Evolutionary conservation across 2,113 vertebrate genomes (phyloP).

Genomic region (Scomber colias): DNA sequence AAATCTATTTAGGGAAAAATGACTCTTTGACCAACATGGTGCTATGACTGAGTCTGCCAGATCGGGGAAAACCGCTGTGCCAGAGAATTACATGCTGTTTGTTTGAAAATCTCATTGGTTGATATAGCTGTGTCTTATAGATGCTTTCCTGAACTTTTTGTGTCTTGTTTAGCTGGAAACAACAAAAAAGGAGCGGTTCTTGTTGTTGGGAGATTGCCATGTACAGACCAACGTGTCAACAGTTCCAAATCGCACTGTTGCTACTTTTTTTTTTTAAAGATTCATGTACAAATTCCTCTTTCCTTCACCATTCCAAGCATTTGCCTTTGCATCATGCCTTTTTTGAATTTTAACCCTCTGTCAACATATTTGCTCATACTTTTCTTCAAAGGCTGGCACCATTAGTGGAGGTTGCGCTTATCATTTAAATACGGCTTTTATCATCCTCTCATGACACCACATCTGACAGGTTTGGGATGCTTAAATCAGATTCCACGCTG

Average conservation of each 20-base stretch:
- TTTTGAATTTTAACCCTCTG: not conserved
- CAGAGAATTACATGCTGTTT: too few species aligned
- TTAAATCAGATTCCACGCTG: not conserved
- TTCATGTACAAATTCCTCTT: not conserved
- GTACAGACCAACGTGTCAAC: not conserved
- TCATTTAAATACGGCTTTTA: conserved; percentile 21
- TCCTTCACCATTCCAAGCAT: not conserved
- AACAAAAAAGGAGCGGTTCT: too few species aligned
- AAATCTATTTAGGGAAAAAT: too few species aligned
- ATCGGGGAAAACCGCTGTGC: too few species aligned
- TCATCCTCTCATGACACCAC: not conserved
- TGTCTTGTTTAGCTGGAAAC: too few species aligned
- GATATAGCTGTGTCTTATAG: too few species aligned
- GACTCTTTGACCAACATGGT: too few species aligned
- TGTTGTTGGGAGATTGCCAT: too few species aligned
- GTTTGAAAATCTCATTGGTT: too few species aligned
- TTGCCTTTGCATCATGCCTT: not conserved
- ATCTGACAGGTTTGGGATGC: not conserved
- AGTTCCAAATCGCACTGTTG: too few species aligned
- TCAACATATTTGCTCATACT: not conserved
- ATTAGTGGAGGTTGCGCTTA: not conserved
- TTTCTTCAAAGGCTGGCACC: conserved; percentile 26
- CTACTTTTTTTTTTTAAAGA: not conserved
- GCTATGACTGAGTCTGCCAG: too few species aligned
- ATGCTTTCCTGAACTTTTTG: too few species aligned